phyloP scores from a whole-genome alignment of 2,797 vertebrate genomes.

The Amazona finschi region DNA sequence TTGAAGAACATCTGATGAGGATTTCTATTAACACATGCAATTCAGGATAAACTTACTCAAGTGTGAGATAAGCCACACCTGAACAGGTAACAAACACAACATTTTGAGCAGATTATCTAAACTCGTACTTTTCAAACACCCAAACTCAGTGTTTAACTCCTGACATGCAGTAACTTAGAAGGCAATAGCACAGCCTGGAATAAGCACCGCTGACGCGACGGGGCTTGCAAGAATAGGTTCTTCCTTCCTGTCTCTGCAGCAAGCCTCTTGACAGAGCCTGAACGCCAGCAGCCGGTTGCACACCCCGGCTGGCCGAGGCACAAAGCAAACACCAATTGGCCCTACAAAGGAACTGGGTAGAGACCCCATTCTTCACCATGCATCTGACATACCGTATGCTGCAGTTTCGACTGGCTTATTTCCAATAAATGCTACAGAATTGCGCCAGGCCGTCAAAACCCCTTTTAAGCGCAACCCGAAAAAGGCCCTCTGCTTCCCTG shows the following conservation, averaged over 20 bases:
- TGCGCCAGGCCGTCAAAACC: neutral
- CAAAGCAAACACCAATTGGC: too few species aligned
- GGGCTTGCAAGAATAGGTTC: neutral
- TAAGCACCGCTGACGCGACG: neutral
- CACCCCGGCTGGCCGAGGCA: neutral
- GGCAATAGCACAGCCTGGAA: neutral
- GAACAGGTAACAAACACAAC: neutral
- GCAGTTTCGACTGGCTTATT: neutral
- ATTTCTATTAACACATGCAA: neutral
- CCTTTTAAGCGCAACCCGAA: rapidly evolving
- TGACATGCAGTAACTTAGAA: neutral
- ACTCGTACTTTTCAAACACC: neutral
- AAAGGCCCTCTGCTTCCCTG: rapidly evolving
- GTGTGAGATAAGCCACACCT: neutral
- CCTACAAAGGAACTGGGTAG: neutral
- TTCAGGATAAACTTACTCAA: neutral
- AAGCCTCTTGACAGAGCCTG: neutral
- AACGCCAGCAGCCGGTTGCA: rapidly evolving
- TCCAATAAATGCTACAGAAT: neutral
- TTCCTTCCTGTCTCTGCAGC: neutral
- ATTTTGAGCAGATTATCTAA: neutral
- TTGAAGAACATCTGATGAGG: neutral
- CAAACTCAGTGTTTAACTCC: neutral
- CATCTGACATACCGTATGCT: rapidly evolving
- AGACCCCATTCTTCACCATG: neutral